Percentiles rank a stretch among this genome's conserved stretches.
phyloP scores from a whole-genome alignment of 2,888 invertebrate species.

The Coelopa pilipes region DNA sequence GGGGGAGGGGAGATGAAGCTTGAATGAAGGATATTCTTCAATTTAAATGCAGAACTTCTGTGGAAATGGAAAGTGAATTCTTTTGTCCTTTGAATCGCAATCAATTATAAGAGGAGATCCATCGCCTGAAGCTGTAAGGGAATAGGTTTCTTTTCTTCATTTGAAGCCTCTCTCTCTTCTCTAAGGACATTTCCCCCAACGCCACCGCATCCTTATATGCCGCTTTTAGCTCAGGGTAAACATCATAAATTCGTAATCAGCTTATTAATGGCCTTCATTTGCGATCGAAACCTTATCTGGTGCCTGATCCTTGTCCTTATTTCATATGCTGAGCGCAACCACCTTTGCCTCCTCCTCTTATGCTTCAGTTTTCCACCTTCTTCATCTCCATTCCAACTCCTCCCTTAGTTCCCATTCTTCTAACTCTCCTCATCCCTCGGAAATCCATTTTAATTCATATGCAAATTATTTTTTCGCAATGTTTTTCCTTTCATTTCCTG shows the following conservation, averaged over 20 bases:
- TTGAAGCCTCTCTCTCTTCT: background rate
- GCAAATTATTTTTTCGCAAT: slow-evolving; percentile 48
- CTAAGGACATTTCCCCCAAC: no score
- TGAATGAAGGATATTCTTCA: no score
- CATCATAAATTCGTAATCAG: slow-evolving; percentile 61
- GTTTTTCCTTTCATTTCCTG: slow-evolving; percentile 13
- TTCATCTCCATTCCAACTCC: background rate
- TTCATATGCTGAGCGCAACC: no score
- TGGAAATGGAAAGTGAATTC: no score
- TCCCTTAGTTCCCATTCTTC: background rate
- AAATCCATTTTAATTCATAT: slow-evolving; percentile 58
- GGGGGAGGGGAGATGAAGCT: no score
- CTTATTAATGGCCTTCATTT: slow-evolving; percentile 56
- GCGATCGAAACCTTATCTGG: slow-evolving; percentile 29
- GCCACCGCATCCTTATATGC: no score
- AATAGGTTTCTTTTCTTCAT: background rate
- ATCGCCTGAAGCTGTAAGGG: no score
- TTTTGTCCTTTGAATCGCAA: no score
- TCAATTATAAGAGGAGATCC: no score
- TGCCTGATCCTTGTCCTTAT: no score
- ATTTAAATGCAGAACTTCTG: no score
- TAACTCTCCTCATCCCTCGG: no score
- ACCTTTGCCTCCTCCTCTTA: slow-evolving; percentile 34
- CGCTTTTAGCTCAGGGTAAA: slow-evolving; percentile 33
- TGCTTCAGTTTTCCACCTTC: background rate